Conservation (phyloP, 2,888 invertebrate genomes). For the Sylvicola cinctus region DNA sequence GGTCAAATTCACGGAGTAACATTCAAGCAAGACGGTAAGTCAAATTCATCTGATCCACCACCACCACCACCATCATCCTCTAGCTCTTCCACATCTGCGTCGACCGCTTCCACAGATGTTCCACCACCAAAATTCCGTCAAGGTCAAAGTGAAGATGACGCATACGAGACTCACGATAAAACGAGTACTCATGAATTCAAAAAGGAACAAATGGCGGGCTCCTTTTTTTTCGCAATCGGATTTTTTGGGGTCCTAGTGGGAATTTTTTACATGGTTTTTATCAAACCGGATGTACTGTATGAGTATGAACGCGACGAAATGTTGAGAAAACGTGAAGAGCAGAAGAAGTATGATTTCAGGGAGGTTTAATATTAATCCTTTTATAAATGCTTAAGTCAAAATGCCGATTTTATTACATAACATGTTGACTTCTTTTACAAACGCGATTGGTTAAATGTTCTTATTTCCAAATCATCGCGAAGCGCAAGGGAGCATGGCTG, state of each 20-base stretch:
- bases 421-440: too few relatives aligned
- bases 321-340: slow-evolving; percentile 4
- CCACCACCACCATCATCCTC: too few relatives aligned
- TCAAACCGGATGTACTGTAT: too few relatives aligned
- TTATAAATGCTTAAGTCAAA: slow-evolving; percentile 8
- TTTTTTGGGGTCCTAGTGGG: too few relatives aligned
- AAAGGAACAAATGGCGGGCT: slow-evolving; percentile 3
- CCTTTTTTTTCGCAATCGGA: slow-evolving; percentile 9
- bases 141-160: slow-evolving; percentile 6
- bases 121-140: slow-evolving; percentile 10
- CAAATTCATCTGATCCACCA: slow-evolving; percentile 5
- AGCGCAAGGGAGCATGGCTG: too few relatives aligned
- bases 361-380: too few relatives aligned
- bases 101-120: slow-evolving; percentile 4
- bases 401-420: too few relatives aligned
- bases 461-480: too few relatives aligned
- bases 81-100: too few relatives aligned
- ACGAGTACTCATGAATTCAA: slow-evolving; percentile 6
- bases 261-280: slow-evolving; percentile 4
- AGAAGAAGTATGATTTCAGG: slow-evolving; percentile 7
- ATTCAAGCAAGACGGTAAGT: slow-evolving; percentile 58
- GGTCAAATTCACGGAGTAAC: slow-evolving; percentile 82
- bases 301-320: background rate
- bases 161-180: slow-evolving; percentile 7
- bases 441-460: too few relatives aligned